Evolutionary conservation across 2,113 vertebrate genomes (phyloP).

Genomic region (Brachyhypopomus gauderio): DNA sequence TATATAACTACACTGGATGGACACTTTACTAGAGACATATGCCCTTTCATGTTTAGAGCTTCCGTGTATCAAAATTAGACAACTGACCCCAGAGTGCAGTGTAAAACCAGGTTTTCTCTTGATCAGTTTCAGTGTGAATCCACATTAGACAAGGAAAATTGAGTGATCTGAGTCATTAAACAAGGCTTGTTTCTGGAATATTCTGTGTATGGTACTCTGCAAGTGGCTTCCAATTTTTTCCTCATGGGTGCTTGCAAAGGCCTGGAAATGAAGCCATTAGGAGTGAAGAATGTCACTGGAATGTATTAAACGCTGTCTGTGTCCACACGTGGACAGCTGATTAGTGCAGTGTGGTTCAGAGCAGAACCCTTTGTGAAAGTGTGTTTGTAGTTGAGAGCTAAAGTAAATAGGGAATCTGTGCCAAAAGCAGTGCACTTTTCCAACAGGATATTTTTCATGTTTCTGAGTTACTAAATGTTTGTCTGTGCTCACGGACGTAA

Average conservation of each 20-base stretch:
- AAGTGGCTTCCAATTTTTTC: not conserved
- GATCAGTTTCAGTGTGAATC: too few species aligned
- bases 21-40: too few species aligned
- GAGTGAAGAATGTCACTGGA: constrained; percentile 5
- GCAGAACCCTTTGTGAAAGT: not conserved
- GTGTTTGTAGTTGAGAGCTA: constrained; percentile 2
- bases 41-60: too few species aligned
- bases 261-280: not conserved
- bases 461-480: not conserved
- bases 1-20: too few species aligned
- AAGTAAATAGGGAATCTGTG: constrained; percentile 9
- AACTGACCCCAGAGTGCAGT: too few species aligned
- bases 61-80: too few species aligned
- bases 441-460: constrained; percentile 4
- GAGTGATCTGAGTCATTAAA: too few species aligned
- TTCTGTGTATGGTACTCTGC: not conserved
- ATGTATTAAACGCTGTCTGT: not conserved
- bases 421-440: not conserved
- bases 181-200: not conserved
- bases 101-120: too few species aligned
- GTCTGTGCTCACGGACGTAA: too few species aligned
- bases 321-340: not conserved
- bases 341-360: constrained; percentile 13
- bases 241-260: not conserved
- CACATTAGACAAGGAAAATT: too few species aligned